Base-by-base conservation (phyloP, 2,888 invertebrate species). In the Belgica antarctica region DNA sequence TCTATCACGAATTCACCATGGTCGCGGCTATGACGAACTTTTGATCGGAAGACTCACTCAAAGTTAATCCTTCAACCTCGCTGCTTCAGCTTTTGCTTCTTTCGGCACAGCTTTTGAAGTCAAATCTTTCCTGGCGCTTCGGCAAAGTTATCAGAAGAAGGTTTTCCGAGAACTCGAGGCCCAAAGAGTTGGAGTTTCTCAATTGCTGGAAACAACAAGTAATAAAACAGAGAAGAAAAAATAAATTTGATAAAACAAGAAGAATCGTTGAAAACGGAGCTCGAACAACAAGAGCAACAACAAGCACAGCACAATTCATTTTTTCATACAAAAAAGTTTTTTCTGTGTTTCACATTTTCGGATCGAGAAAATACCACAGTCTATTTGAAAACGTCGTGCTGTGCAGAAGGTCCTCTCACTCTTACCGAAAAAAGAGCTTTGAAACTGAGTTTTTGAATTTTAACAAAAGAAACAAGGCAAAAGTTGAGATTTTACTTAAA, bases 341-440 rank as follows among this genome's bases (percentile, higher is more conserved):
- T 5, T 52, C 52, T 52, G 52, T 57, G 68, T 68, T 57, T 41
- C 63, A 46, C 63, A 27, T 65, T 65, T 22, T 57, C 68, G 68
- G 24, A 57, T 61, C 41, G 59, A 61, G 70, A 70, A 61, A 52
- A 52, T 22, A 61, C 70, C 61, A 31, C 70, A 70, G 70, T 70
- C 70, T 70, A 61, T 57, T 59, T 70, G 59, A 70, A 70, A 70
- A 70, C 70, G 59, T 70, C 28, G 70, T 70, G 70, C 70, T 70
- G 70, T 70, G 70, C 57, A 70, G 68, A 59, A 65, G 68, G 57
- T 68, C 57, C 68, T 70, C 70, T 28, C 24, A 22, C n/a, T n/a
- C n/a, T n/a, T n/a, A n/a, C n/a, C n/a, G n/a, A n/a, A n/a, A n/a
- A 17, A 22, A 61, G 70, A 61, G 59, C 36, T 47, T 22, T 22